These are phyloP conservation scores for Hylaeus anthracinus DNA, from an alignment of 1,140 invertebrate species.

Conservation along the genomic window DNA sequence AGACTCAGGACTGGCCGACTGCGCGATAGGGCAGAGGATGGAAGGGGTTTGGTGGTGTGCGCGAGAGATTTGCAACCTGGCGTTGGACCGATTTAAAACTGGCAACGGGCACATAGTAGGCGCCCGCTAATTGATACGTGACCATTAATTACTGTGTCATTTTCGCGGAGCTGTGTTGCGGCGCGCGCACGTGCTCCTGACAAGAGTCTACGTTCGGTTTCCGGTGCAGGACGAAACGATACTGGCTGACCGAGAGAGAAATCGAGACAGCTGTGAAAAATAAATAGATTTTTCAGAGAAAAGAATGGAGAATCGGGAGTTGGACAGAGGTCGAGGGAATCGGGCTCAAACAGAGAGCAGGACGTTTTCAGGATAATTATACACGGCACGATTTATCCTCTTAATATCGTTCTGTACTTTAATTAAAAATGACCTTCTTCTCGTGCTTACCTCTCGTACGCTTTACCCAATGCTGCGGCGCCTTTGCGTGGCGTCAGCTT, in stretches of 20 bases:
- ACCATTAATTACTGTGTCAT: constrained; percentile 81
- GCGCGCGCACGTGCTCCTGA: constrained; percentile 75
- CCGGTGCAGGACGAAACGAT: constrained; percentile 25
- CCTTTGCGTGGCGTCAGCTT: too few species aligned
- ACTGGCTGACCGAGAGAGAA: constrained; percentile 14
- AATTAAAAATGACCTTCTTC: constrained; percentile 53
- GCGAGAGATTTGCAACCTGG: constrained; percentile 61
- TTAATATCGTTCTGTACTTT: constrained; percentile 34
- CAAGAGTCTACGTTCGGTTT: constrained; percentile 68
- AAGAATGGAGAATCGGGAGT: neutral
- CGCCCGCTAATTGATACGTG: constrained; percentile 78
- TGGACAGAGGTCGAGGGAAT: constrained; percentile 31
- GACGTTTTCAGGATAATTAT: constrained; percentile 23
- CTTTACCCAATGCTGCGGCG: neutral
- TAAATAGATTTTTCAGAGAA: neutral
- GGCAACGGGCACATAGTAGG: constrained; percentile 65
- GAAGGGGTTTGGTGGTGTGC: constrained; percentile 25
- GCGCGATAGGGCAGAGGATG: constrained; percentile 6
- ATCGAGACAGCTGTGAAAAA: constrained; percentile 15
- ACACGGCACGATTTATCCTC: constrained; percentile 34
- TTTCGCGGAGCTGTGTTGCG: constrained; percentile 75
- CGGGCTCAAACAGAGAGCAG: constrained; percentile 22
- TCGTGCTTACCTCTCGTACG: neutral
- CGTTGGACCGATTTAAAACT: constrained; percentile 76
- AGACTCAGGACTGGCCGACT: constrained; percentile 47